Percentiles rank a stretch among this genome's conserved stretches.
phyloP scores from a whole-genome alignment of 2,797 vertebrate genomes.

The Platyrinchus mystaceus region DNA sequence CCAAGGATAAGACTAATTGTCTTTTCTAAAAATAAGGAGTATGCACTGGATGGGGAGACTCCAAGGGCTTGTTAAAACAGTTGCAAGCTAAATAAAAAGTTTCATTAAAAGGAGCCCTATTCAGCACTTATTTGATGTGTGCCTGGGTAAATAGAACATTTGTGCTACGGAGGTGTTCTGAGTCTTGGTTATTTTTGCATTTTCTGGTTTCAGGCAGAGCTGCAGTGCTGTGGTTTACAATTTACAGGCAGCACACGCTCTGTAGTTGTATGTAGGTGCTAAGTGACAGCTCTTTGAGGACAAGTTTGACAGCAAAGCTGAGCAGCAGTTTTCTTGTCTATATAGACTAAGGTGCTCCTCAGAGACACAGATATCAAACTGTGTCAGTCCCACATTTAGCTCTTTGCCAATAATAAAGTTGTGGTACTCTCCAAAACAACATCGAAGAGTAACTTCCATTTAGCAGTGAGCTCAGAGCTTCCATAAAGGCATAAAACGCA shows the following conservation, averaged over 20 bases:
- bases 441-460: background rate
- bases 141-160: background rate
- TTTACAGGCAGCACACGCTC: background rate
- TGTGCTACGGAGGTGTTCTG: background rate
- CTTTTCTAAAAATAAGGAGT: background rate
- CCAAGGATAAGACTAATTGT: background rate
- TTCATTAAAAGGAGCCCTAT: background rate
- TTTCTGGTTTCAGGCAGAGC: background rate
- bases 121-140: background rate
- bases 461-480: background rate
- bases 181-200: background rate
- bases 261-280: rapidly evolving
- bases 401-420: background rate
- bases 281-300: background rate
- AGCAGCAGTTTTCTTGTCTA: background rate
- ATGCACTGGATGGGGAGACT: background rate
- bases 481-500: background rate
- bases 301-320: background rate
- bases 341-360: background rate
- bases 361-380: background rate
- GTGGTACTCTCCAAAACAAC: background rate
- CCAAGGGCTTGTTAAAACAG: background rate
- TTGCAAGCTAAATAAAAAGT: background rate
- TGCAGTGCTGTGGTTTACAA: background rate
- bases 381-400: background rate